A percentile compares a stretch with the other conserved stretches of the same genome.
These are phyloP conservation scores for Festucalex cinctus DNA, from an alignment of 2,113 vertebrate genomes.

Conservation along the genomic window DNA sequence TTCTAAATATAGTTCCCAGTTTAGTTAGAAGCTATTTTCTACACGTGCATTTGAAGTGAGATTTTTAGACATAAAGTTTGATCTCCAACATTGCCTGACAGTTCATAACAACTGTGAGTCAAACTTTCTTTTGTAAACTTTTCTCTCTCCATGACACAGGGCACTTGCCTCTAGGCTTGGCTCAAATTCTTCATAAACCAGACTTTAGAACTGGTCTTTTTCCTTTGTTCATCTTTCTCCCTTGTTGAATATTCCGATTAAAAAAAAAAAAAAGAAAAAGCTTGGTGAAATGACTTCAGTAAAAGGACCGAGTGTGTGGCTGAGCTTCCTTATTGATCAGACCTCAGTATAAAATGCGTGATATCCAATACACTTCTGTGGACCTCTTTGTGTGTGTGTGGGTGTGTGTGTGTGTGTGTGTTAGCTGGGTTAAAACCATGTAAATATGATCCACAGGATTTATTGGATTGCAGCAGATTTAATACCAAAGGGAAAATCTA, in stretches of 20 bases:
- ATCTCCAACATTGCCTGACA: not conserved
- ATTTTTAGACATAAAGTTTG: not conserved
- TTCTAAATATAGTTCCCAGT: not conserved
- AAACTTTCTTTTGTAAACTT: not conserved
- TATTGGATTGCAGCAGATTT: not conserved
- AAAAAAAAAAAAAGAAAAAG: too few species aligned
- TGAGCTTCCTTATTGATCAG: conserved; percentile 7
- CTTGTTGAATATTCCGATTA: not conserved
- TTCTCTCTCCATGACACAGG: not conserved
- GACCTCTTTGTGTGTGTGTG: not conserved
- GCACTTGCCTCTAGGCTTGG: not conserved
- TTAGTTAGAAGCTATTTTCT: not conserved
- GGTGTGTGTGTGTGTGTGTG: too few species aligned
- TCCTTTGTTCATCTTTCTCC: not conserved
- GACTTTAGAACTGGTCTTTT: not conserved
- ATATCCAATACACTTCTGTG: conserved; percentile 6
- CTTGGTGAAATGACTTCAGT: not conserved
- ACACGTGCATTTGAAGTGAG: too few species aligned
- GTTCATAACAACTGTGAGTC: not conserved
- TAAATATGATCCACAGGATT: not conserved
- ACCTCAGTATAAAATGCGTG: conserved; percentile 16
- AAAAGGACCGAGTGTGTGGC: not conserved
- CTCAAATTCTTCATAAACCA: not conserved
- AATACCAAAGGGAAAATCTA: not conserved
- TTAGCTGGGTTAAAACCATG: not conserved